A percentile compares a stretch with the other conserved stretches of the same genome.
Conservation (phyloP, 2,797 vertebrate genomes). For the Hemitrygon akajei region DNA sequence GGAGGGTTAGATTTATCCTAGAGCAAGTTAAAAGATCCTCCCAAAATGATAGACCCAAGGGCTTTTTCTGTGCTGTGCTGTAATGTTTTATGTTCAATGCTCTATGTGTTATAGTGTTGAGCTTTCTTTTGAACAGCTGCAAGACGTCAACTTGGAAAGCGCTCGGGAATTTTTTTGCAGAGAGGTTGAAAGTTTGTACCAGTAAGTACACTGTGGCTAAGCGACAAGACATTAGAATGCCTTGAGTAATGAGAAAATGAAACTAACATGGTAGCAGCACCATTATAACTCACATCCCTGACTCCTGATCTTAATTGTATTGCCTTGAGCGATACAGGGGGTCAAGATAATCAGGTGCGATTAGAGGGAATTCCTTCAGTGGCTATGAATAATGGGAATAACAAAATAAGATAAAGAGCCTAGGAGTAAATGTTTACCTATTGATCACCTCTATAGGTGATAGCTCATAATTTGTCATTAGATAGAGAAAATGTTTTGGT, state of each 20-base stretch:
- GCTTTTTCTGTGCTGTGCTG: too few relatives aligned
- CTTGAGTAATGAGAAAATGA: background rate
- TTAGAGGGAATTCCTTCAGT: background rate
- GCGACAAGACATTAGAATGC: background rate
- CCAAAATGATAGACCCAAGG: too few relatives aligned
- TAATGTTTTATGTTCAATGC: too few relatives aligned
- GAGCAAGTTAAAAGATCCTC: too few relatives aligned
- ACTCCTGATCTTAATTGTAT: background rate
- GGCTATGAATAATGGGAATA: background rate
- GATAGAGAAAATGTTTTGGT: background rate
- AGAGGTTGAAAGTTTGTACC: slow-evolving; percentile 58
- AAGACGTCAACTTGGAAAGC: slow-evolving; percentile 44
- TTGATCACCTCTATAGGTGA: background rate
- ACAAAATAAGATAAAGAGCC: background rate
- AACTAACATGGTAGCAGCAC: background rate
- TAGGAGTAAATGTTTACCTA: background rate
- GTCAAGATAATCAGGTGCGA: background rate
- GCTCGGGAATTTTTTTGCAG: slow-evolving; percentile 54
- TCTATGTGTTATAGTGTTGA: too few relatives aligned
- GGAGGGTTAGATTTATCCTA: too few relatives aligned
- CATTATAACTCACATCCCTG: too few relatives aligned
- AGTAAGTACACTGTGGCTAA: slow-evolving; percentile 48
- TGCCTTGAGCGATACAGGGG: background rate
- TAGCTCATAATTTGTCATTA: background rate
- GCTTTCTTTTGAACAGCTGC: slow-evolving; percentile 44